phyloP scores from a whole-genome alignment of 2,113 vertebrate genomes.

The Malaclemys terrapin region DNA sequence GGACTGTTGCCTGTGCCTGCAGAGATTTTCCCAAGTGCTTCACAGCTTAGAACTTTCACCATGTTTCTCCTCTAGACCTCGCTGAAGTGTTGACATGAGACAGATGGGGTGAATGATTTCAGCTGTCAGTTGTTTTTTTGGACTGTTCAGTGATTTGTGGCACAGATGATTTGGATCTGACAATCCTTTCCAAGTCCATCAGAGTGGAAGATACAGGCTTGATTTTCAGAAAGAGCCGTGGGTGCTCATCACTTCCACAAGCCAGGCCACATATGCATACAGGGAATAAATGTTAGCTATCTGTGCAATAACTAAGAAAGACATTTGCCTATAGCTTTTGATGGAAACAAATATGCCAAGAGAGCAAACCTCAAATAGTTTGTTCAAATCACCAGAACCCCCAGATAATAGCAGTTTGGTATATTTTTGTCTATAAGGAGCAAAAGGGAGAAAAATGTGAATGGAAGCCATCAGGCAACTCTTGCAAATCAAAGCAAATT shows the following conservation, averaged over 20 bases:
- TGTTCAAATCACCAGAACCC: background rate
- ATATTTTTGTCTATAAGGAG: background rate
- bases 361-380: background rate
- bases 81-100: fast-evolving
- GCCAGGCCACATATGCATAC: background rate
- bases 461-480: background rate
- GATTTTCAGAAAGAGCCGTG: fast-evolving
- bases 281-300: background rate
- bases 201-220: background rate
- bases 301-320: background rate
- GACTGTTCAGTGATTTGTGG: background rate
- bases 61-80: fast-evolving
- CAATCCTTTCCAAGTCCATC: background rate
- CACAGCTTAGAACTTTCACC: background rate
- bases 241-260: background rate
- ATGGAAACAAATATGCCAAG: background rate
- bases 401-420: background rate
- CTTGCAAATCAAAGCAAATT: background rate
- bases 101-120: background rate
- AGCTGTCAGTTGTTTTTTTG: fast-evolving
- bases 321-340: background rate
- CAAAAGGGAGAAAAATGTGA: background rate
- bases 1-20: fast-evolving
- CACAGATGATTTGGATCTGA: background rate
- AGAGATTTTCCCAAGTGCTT: background rate